Evolutionary conservation across 2,797 vertebrate species (phyloP), one percentile per base, ranked within the genome.

Genomic region (Spondyliosoma cantharus): DNA sequence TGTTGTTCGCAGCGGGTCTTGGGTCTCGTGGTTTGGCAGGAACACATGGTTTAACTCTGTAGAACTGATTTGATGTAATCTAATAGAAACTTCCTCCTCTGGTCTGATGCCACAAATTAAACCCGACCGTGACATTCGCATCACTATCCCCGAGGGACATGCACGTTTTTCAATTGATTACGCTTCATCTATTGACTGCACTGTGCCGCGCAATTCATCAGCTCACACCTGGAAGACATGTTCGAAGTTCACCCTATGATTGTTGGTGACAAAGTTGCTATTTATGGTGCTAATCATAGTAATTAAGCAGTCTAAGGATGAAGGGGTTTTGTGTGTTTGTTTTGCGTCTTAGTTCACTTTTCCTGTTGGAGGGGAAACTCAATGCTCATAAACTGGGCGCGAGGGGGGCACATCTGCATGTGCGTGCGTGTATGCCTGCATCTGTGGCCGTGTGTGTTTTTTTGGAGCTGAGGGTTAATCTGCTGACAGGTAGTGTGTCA

Each of bases 401-500:
- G 57, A 71, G 48, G 56, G 56, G 69, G 69, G 25, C 74, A 80
- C 74, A 86, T 87, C 76, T 90, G 87, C 76, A 49, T 56, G 62
- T 78, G 17, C 82, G 48, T 57, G 27, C 4, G 29, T 65, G 16
- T 76, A 25, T 43, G 74, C 75, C 71, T 63, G 82, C 71, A 42
- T 62, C 42, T 63, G 15, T 63, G 73, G 71, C 68, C 58, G 83
- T 78, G 89, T 63, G 83, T 78, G 89, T 88, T 80, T 86, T 82
- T 89, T 85, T 43, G 71, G 81, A 86, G 88, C 72, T 76, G 63
- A 60, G 86, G 86, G 78, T 78, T 86, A 89, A 87, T 91, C 85
- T 94, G 87, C 90, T 93, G 91, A 92, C 92, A 93, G 92, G 92
- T 94, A 91, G 90, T 90, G 90, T 91, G 90, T 92, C 79, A 78